These are phyloP conservation scores for Galerucella pusilla DNA, from an alignment of 2,888 invertebrate species.

Conservation along the genomic window DNA sequence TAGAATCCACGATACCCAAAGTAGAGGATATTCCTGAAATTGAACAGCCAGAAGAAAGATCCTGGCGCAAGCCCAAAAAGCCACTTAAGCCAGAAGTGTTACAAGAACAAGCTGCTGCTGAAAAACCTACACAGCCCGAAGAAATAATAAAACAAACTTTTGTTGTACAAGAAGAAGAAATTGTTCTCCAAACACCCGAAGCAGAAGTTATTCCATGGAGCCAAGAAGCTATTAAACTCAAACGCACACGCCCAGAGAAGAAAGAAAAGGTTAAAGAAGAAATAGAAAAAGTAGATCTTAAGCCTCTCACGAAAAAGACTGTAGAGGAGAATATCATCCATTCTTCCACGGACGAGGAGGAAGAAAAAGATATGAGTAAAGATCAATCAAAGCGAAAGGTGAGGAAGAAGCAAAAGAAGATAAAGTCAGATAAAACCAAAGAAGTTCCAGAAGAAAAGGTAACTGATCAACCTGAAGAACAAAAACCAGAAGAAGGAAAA, in stretches of 20 bases:
- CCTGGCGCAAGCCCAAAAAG: constrained; percentile 41
- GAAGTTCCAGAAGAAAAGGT: constrained; percentile 39
- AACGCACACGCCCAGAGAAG: constrained; percentile 61
- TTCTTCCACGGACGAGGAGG: constrained; percentile 36
- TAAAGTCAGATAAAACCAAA: constrained; percentile 51
- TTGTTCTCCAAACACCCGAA: constrained; percentile 37
- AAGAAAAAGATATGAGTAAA: constrained; percentile 24
- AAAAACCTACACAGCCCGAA: not conserved
- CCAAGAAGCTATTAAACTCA: constrained; percentile 70
- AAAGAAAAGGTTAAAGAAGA: constrained; percentile 60
- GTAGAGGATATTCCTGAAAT: not conserved
- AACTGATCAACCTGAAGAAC: constrained; percentile 16
- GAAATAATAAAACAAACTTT: constrained; percentile 33
- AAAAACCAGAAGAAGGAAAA: constrained; percentile 51
- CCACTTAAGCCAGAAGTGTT: constrained; percentile 29
- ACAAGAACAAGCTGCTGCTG: not conserved
- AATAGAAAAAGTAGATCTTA: constrained; percentile 48
- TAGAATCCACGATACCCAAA: constrained; percentile 4
- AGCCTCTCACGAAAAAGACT: constrained; percentile 39
- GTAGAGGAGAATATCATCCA: constrained; percentile 69
- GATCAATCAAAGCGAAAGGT: constrained; percentile 47
- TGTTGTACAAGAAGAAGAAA: constrained; percentile 53
- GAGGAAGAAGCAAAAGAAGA: constrained; percentile 39
- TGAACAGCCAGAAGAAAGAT: constrained; percentile 64
- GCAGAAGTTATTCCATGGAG: constrained; percentile 68